A percentile compares a stretch with the other conserved stretches of the same genome.
Conservation (phyloP, 2,797 vertebrate species). For the Poecilia picta region DNA sequence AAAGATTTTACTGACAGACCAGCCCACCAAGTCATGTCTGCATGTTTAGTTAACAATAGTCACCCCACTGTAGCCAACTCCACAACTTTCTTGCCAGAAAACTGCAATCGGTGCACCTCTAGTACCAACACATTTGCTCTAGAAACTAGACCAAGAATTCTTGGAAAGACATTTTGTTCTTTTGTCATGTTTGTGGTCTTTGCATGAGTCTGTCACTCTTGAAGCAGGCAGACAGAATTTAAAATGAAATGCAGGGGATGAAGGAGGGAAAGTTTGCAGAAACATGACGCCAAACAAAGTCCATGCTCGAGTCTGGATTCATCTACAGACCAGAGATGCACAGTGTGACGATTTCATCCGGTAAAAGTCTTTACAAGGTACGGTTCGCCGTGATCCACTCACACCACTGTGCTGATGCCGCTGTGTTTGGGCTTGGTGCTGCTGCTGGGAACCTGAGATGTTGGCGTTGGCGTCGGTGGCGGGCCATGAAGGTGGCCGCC, state of each 20-base stretch:
- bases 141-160: too few species aligned
- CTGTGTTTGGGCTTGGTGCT: constrained; percentile 95
- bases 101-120: too few species aligned
- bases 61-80: too few species aligned
- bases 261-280: constrained; percentile 30
- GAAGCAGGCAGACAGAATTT: constrained; percentile 35
- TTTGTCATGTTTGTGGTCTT: constrained; percentile 65
- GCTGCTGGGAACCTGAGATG: constrained; percentile 64
- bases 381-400: constrained; percentile 58
- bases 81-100: too few species aligned
- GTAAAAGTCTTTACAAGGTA: constrained; percentile 65
- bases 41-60: too few species aligned
- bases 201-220: constrained; percentile 66
- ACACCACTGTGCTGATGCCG: constrained; percentile 97
- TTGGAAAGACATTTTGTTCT: too few species aligned
- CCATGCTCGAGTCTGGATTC: constrained; percentile 49
- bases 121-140: too few species aligned
- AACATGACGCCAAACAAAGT: constrained; percentile 43
- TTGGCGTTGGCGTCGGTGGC: constrained; percentile 37
- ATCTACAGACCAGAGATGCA: constrained; percentile 60
- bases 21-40: too few species aligned
- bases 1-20: too few species aligned
- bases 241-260: constrained; percentile 22
- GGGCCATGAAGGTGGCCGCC: constrained; percentile 69
- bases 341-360: constrained; percentile 62